phyloP scores from a whole-genome alignment of 2,797 vertebrate genomes.

The Pampus argenteus region DNA sequence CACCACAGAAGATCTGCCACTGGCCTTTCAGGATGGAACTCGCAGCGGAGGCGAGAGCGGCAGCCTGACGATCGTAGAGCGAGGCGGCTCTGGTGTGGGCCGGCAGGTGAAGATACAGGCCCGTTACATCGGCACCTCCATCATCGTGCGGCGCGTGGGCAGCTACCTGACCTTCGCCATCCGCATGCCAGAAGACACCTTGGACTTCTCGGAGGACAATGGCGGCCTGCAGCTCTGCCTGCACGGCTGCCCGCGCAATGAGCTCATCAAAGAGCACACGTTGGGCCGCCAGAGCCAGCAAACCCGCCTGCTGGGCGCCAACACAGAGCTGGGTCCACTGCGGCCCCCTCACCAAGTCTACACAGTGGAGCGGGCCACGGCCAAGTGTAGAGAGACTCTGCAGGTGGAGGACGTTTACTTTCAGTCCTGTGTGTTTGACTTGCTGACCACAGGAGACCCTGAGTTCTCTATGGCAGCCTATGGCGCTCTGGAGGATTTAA shows the following conservation, averaged over 20 bases:
- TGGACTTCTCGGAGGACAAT: conserved; percentile 82
- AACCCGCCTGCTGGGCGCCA: conserved; percentile 65
- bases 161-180: conserved; percentile 90
- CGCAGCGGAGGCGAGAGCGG: conserved; percentile 81
- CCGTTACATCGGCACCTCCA: conserved; percentile 86
- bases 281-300: conserved; percentile 79
- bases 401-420: conserved; percentile 90
- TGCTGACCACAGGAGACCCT: conserved; percentile 87
- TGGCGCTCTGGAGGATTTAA: conserved; percentile 88
- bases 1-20: conserved; percentile 85
- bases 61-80: conserved; percentile 84
- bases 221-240: conserved; percentile 87
- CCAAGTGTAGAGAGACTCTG: conserved; percentile 86
- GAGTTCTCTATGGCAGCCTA: conserved; percentile 89
- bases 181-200: conserved; percentile 86
- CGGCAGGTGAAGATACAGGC: conserved; percentile 87
- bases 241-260: conserved; percentile 87
- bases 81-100: conserved; percentile 73
- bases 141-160: conserved; percentile 87
- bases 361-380: conserved; percentile 85
- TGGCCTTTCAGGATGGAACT: conserved; percentile 87
- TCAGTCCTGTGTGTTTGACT: conserved; percentile 90
- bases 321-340: conserved; percentile 67
- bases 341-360: conserved; percentile 80
- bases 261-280: conserved; percentile 89